Evolutionary conservation across 2,888 invertebrate species (phyloP), one percentile per base, ranked within the genome.

Genomic region (Drosophila anomalipes): DNA sequence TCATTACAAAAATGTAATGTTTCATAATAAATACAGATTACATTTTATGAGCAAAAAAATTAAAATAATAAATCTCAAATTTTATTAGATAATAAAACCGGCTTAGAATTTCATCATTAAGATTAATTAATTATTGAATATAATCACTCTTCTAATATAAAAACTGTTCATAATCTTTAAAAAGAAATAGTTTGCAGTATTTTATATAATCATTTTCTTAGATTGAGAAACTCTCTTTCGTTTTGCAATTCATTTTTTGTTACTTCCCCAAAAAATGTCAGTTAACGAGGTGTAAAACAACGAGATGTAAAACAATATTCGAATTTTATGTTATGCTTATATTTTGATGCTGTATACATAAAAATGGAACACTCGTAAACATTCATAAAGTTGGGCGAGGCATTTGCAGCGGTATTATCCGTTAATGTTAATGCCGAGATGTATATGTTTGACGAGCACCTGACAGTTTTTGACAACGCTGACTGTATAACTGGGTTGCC

Each of bases 381-480:
- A 78, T 58, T 65, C 66, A 60, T 56, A 66, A 70, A 54, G 70
- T 69, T 77, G 79, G 81, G 81, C 73, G 72, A 39, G 86, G 67
- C 79, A 51, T 53, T 49, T 22, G 56, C 53, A 44, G 32, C 22
- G n/a, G 53, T 28, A 62, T 71, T 54, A 60, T 62, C 53, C 68
- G 49, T 41, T 60, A 65, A 58, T 61, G 28, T 22, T 22, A 22
- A 22, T 22, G 22, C 32, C 32, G n/a, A 65, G 57, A 39, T 68
- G 63, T 59, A 32, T 62, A 26, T 26, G 56, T 35, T 6, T 47
- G 47, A 70, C 71, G 65, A 56, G 81, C 83, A 85, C 66, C 79
- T 83, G 79, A 10, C 79, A 53, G n/a, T 26, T 64, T 37, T 16
- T 32, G 47, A 22, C 32, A 51, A 49, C 37, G 12, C 28, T 12